Evolutionary conservation across 2,888 invertebrate species (phyloP), one percentile per base, ranked within the genome.

Genomic region (Doris montereyensis): DNA sequence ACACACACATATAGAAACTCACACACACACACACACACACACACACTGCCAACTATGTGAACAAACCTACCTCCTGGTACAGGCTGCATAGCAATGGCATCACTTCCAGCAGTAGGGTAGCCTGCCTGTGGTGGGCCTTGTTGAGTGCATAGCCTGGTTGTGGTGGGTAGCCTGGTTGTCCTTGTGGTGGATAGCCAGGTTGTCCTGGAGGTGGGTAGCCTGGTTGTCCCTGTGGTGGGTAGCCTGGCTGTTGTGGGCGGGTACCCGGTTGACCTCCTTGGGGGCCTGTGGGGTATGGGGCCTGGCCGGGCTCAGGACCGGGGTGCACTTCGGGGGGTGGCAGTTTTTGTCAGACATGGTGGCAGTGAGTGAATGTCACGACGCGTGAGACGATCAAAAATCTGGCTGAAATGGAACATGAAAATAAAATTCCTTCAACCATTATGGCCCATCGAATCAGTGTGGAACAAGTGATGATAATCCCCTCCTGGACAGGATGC

Each of bases 1-100:
- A n/a, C n/a, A n/a, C n/a, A n/a, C n/a, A n/a, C n/a, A n/a, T n/a
- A n/a, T n/a, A n/a, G n/a, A n/a, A n/a, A n/a, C n/a, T n/a, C n/a
- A n/a, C n/a, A n/a, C n/a, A n/a, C n/a, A n/a, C n/a, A n/a, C 21
- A 5, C 5, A 8, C 21, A 62, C 5, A 62, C 10, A 28, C 1
- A 26, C 28, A 13, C 1, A 52, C 78, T 35, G n/a, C n/a, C n/a
- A n/a, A n/a, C n/a, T n/a, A n/a, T n/a, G n/a, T n/a, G n/a, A n/a
- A n/a, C n/a, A n/a, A n/a, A n/a, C n/a, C n/a, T 60, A 79, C 79
- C 71, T 70, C 79, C 79, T 34, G 79, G 62, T 41, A 79, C 13
- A 30, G 79, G 79, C 24, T 79, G 79, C 68, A 71, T 68, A 0
- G 79, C 75, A 30, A 79, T 68, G 4, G 79, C 30, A 30, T 75